Evolutionary conservation across 2,888 invertebrate species (phyloP), one percentile per base, ranked within the genome.

Genomic region (Hypercompe scribonia): DNA sequence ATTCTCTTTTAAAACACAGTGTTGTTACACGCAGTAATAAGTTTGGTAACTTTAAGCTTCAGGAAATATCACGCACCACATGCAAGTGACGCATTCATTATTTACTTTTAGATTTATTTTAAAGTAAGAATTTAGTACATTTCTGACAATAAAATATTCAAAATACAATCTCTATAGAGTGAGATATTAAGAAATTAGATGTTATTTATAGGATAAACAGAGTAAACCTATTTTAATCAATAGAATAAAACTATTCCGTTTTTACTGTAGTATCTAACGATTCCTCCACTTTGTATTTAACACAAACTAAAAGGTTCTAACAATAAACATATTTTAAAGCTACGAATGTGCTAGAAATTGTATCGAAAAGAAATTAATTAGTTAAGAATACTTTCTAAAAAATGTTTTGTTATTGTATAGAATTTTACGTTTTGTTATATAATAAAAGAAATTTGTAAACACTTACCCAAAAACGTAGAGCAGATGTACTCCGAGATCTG

Each of bases 401-500:
- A 3, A 33, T 31, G 18, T 31, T 21, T 50, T 42, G 24, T 46
- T 11, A 11, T 46, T 67, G 33, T 33, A 33, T 33, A 31, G 28
- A 11, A 28, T 58, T 58, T n/a, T 50, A 42, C 18, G 58, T 28
- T 28, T 46, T 13, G 13, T 67, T 33, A 24, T 50, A 46, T 21
- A 46, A 28, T 31, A 39, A 39, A 68, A 28, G 2, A 28, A 63
- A 68, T 67, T 50, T 24, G 24, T 67, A 84, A 78, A 80, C 80
- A 83, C 98, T 98, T 96, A 99, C 99, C 99, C 96, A 99, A 97
- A 96, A 99, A 99, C 87, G 99, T 99, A 88, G 98, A 98, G 96
- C 99, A 99, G 96, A 99, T 99, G 96, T 99, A 99, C 95, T 99
- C 99, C 76, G 99, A 99, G 93, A 99, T 99, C 97, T 99, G 99